Evolutionary conservation across 2,797 vertebrate genomes (phyloP).

Genomic region (Bradypus variegatus): DNA sequence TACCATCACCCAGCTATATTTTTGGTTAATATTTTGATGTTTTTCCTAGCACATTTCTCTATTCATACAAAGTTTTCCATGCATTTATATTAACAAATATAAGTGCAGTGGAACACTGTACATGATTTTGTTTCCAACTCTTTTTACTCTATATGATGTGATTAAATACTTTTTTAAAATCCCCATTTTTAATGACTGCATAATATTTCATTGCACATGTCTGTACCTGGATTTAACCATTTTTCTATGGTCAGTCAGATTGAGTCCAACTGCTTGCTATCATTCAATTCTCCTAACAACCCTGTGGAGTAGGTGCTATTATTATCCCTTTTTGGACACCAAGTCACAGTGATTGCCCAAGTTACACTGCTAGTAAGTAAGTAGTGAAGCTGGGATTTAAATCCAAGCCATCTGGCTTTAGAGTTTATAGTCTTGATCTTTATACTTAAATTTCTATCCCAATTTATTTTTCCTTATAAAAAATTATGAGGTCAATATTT

Average conservation of each 20-base stretch:
- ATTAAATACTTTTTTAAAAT: neutral
- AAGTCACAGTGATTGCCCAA: neutral
- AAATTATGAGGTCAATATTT: neutral
- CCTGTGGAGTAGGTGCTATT: neutral
- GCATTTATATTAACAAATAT: neutral
- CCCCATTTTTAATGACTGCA: neutral
- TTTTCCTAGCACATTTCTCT: neutral
- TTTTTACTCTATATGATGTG: neutral
- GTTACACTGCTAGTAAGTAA: neutral
- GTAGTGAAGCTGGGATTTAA: neutral
- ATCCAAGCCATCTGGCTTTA: neutral
- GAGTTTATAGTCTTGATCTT: neutral
- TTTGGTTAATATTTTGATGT: slow-evolving; percentile 1
- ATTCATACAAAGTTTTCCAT: neutral
- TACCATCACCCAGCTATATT: neutral
- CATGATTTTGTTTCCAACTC: neutral
- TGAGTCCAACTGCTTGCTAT: neutral
- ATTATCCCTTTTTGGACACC: neutral
- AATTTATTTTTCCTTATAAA: slow-evolving; percentile 19
- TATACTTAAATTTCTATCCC: neutral
- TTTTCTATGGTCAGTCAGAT: neutral
- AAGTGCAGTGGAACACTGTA: neutral
- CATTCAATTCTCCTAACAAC: neutral
- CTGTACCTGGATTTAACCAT: neutral
- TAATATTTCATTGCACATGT: neutral